A percentile compares a stretch with the other conserved stretches of the same genome.
Conservation (phyloP, 2,797 vertebrate genomes). For the Urocyon cinereoargenteus region DNA sequence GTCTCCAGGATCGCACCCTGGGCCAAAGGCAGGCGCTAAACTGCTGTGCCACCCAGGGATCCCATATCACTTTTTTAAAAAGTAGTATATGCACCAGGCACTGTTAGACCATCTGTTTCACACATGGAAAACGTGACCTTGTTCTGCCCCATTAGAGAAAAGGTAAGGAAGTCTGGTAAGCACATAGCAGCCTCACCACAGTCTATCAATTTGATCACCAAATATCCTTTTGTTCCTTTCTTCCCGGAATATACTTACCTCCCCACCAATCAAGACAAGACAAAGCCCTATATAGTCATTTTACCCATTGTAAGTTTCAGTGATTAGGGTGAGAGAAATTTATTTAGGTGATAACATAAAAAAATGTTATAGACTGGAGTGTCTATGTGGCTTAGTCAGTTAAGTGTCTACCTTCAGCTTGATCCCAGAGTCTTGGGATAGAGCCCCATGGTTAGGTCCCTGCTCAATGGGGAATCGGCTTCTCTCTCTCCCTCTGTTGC, state of each 20-base stretch:
- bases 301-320: neutral
- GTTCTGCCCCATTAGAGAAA: neutral
- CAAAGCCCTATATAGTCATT: neutral
- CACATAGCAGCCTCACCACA: neutral
- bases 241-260: neutral
- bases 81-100: neutral
- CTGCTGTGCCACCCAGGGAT: too few relatives aligned
- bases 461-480: neutral
- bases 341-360: neutral
- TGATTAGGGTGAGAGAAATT: neutral
- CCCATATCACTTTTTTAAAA: too few relatives aligned
- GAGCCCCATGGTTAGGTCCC: neutral
- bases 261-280: neutral
- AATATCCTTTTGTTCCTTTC: neutral
- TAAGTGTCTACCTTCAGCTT: neutral
- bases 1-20: too few relatives aligned
- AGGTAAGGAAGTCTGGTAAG: neutral
- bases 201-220: neutral
- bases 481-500: neutral
- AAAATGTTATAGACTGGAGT: neutral
- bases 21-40: too few relatives aligned
- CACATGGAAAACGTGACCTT: neutral
- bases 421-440: neutral
- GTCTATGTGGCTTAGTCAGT: neutral
- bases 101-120: neutral